Base-by-base conservation (phyloP, 2,797 vertebrate species). In the Ptychobarbus kaznakovi region DNA sequence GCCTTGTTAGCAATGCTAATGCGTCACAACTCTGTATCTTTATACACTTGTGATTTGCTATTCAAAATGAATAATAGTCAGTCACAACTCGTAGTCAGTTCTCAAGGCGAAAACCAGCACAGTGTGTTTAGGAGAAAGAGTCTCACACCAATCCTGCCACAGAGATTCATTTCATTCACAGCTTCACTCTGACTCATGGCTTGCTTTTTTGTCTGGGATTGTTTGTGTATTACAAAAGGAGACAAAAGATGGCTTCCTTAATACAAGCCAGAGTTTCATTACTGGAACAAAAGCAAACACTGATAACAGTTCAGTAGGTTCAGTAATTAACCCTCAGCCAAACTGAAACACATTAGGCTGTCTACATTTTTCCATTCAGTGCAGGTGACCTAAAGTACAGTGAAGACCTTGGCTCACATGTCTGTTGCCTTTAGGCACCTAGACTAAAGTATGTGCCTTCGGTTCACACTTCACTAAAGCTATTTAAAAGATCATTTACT, bases 1-100 rank as follows among this genome's bases (percentile, higher is more conserved):
- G 40, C 18, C 28, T 49, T n/a, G 7, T 35, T n/a, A 16, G 63
- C 81, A 80, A 28, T 69, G 86, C 82, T 81, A 46, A 81, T 32
- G n/a, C 42, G 82, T 15, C 20, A 18, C 72, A 32, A 28, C 53
- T 79, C 66, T 28, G n/a, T 77, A 63, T 56, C 61, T 63, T 32
- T 76, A 74, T 78, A 78, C 87, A 73, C 49, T 80, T 35, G 74
- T 76, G 75, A 51, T 80, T 79, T 38, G 9, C 20, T 56, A 58
- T 82, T 75, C 32, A 80, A 75, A 51, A 73, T 32, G 18, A 73
- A 84, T 80, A 84, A 82, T 80, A 80, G 74, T 13, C 35, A 72
- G 56, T 77, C 83, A 86, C 51, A 66, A 61, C 51, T 49, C 18
- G 11, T 10, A 68, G 56, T 42, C 2, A 63, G 51, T 32, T 65